Percentiles rank a stretch among this genome's conserved stretches.
Conservation (phyloP, 2,888 invertebrate genomes). For the Cecidostiba fungosa region DNA sequence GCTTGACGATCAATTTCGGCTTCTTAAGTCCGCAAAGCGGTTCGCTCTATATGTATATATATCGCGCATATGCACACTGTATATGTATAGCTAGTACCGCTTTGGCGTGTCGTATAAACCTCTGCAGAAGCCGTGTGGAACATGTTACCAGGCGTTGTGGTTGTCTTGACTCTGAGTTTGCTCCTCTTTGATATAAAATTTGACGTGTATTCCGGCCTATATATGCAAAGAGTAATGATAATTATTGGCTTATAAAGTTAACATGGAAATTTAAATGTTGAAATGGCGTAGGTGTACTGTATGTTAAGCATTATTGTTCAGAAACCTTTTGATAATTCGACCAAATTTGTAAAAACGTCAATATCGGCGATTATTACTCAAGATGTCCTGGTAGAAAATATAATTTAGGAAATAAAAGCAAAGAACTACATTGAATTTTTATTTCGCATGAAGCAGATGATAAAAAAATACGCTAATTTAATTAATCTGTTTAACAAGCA, state of each 20-base stretch:
- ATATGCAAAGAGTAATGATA: too few species aligned
- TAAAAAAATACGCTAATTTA: neutral
- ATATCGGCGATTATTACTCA: too few species aligned
- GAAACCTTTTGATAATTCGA: too few species aligned
- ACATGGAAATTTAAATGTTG: too few species aligned
- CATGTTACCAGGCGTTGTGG: neutral
- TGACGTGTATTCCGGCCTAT: too few species aligned
- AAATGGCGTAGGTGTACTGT: too few species aligned
- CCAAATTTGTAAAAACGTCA: too few species aligned
- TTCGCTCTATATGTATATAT: neutral
- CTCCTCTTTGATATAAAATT: neutral
- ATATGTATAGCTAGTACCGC: neutral
- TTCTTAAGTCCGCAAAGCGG: slow-evolving; percentile 23
- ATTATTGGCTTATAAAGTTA: too few species aligned
- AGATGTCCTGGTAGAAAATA: too few species aligned
- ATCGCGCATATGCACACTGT: neutral
- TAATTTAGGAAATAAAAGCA: too few species aligned
- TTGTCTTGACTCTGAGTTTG: neutral
- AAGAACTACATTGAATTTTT: too few species aligned
- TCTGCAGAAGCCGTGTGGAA: neutral
- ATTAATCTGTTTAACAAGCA: neutral
- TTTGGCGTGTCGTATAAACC: neutral
- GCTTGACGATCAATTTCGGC: slow-evolving; percentile 44
- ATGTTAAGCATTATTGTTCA: too few species aligned
- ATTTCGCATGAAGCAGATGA: neutral